A percentile compares a stretch with the other conserved stretches of the same genome.
phyloP scores from a whole-genome alignment of 2,888 invertebrate species.

The Empis stercorea region DNA sequence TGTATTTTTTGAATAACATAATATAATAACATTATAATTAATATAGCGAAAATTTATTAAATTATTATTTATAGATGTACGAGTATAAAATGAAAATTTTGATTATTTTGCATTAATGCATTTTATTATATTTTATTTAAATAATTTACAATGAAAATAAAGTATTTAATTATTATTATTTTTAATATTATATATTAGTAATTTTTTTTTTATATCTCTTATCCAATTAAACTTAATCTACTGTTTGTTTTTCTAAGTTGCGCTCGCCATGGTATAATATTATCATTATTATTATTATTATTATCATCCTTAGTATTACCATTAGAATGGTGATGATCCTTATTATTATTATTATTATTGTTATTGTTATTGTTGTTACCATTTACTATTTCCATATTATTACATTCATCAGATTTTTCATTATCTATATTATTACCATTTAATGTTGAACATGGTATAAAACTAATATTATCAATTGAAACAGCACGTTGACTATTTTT shows the following conservation, averaged over 20 bases:
- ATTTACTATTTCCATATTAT: conserved; percentile 4
- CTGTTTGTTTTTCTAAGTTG: conserved; percentile 82
- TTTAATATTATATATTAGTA: too few species aligned
- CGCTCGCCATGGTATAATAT: conserved; percentile 81
- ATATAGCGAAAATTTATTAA: too few species aligned
- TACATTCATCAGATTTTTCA: conserved; percentile 4
- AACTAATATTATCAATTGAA: conserved; percentile 50
- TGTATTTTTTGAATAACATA: too few species aligned
- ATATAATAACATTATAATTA: too few species aligned
- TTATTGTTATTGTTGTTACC: conserved; percentile 13
- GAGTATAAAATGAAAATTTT: too few species aligned
- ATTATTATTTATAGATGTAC: too few species aligned
- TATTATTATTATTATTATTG: conserved; percentile 15
- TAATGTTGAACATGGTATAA: conserved; percentile 27
- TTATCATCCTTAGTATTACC: conserved; percentile 14
- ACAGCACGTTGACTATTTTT: conserved; percentile 41
- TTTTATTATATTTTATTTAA: too few species aligned
- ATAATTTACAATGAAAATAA: too few species aligned
- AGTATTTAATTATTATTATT: too few species aligned
- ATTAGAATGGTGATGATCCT: conserved; percentile 13
- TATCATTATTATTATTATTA: conserved; percentile 40
- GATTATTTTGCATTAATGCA: too few species aligned
- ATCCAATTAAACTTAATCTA: conserved; percentile 70
- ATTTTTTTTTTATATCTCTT: too few species aligned
- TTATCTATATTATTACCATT: conserved; percentile 17